These are phyloP conservation scores for Euplagia quadripunctaria DNA, from an alignment of 2,888 invertebrate genomes.

Conservation along the genomic window DNA sequence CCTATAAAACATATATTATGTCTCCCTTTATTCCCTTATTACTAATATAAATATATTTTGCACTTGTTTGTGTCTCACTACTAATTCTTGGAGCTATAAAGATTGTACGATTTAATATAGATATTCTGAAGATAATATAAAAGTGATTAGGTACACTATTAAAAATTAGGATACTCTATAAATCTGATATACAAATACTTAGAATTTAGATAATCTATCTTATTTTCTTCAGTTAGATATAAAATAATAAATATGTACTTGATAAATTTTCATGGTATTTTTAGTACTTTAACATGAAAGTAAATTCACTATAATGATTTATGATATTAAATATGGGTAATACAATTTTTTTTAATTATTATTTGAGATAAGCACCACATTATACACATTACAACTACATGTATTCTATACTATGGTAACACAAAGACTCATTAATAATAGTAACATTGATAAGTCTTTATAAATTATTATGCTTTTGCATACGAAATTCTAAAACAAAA, in stretches of 20 bases:
- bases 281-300: not conserved
- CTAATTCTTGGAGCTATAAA: not conserved
- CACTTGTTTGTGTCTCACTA: not conserved
- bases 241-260: constrained; percentile 1
- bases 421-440: constrained; percentile 8
- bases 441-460: constrained; percentile 6
- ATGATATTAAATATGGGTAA: not conserved
- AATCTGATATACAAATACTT: constrained; percentile 17
- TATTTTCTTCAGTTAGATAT: not conserved
- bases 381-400: constrained; percentile 15
- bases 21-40: not conserved
- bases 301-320: not conserved
- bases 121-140: not conserved
- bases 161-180: not conserved
- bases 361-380: constrained; percentile 20
- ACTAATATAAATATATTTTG: constrained; percentile 8
- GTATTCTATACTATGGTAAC: not conserved
- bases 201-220: constrained; percentile 37
- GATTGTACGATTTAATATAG: not conserved
- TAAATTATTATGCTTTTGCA: not conserved
- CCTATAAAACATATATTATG: not conserved
- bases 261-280: not conserved
- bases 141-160: not conserved
- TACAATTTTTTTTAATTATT: constrained; percentile 3
- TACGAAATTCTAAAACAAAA: constrained; percentile 24